Conservation (phyloP, 2,113 vertebrate species). For the Mesitornis unicolor region DNA sequence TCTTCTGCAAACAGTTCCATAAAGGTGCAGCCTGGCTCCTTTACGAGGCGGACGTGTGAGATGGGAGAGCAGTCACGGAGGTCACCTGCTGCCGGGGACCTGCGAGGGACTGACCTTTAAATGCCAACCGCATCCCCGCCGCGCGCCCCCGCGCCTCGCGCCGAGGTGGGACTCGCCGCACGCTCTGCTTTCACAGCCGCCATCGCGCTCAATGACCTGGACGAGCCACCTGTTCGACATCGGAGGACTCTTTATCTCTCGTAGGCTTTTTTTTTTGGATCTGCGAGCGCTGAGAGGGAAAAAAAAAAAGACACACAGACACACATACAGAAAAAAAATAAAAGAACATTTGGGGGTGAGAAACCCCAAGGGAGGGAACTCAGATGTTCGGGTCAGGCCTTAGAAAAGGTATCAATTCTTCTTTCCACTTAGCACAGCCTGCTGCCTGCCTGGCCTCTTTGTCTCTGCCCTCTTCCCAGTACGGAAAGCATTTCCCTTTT, state of each 20-base stretch:
- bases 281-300: background rate
- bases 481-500: conserved; percentile 65
- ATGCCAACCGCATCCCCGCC: background rate
- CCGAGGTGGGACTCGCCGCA: background rate
- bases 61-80: conserved; percentile 35
- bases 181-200: background rate
- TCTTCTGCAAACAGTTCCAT: conserved; percentile 45
- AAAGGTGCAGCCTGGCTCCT: conserved; percentile 48
- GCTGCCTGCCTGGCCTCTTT: conserved; percentile 42
- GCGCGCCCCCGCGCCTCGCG: fast-evolving
- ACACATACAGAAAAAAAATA: background rate
- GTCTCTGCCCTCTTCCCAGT: conserved; percentile 55
- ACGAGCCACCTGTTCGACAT: conserved; percentile 31
- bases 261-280: background rate
- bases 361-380: conserved; percentile 58
- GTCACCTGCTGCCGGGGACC: conserved; percentile 33
- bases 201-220: background rate
- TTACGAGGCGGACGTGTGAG: conserved; percentile 15
- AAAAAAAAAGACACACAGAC: fast-evolving
- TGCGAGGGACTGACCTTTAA: conserved; percentile 45
- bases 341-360: conserved; percentile 30
- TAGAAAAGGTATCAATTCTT: conserved; percentile 67
- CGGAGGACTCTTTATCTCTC: background rate
- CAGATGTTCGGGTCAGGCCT: conserved; percentile 63
- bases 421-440: conserved; percentile 63